phyloP scores from a whole-genome alignment of 2,888 invertebrate genomes.

The Hofmannophila pseudospretella region DNA sequence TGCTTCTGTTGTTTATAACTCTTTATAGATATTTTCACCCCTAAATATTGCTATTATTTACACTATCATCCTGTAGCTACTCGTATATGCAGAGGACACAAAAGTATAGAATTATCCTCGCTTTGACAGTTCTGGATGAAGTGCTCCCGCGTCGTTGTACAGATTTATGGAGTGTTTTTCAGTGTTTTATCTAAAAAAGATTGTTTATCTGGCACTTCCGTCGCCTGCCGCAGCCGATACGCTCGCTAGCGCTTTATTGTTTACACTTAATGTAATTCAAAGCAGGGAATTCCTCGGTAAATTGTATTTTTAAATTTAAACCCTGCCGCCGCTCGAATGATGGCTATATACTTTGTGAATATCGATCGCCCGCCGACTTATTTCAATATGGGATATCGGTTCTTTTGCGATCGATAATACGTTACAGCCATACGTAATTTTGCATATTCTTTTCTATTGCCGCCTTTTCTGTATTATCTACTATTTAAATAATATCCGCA shows the following conservation, averaged over 20 bases:
- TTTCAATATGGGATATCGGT: conserved; percentile 56
- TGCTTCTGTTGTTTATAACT: too few species aligned
- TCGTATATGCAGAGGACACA: conserved; percentile 28
- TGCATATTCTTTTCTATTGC: conserved; percentile 34
- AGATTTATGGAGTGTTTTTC: conserved; percentile 71
- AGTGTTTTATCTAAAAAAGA: conserved; percentile 75
- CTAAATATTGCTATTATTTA: too few species aligned
- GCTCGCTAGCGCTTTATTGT: conserved; percentile 73
- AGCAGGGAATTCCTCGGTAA: conserved; percentile 74
- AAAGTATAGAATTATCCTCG: conserved; percentile 25
- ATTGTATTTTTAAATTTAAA: conserved; percentile 73
- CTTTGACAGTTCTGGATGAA: conserved; percentile 61
- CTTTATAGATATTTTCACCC: too few species aligned
- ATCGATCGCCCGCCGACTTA: conserved; percentile 53
- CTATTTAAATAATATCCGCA: not conserved
- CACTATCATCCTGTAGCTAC: conserved; percentile 29
- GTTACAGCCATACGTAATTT: conserved; percentile 58
- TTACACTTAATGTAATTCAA: conserved; percentile 77
- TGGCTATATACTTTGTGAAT: conserved; percentile 52
- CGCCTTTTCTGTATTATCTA: conserved; percentile 21
- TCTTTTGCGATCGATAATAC: conserved; percentile 64
- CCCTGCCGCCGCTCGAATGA: conserved; percentile 42
- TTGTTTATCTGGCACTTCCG: conserved; percentile 76
- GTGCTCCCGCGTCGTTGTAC: conserved; percentile 45
- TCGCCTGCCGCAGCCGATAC: conserved; percentile 71